Conservation (phyloP, 2,888 invertebrate species). For the Scaptodrosophila latifasciaeformis region DNA sequence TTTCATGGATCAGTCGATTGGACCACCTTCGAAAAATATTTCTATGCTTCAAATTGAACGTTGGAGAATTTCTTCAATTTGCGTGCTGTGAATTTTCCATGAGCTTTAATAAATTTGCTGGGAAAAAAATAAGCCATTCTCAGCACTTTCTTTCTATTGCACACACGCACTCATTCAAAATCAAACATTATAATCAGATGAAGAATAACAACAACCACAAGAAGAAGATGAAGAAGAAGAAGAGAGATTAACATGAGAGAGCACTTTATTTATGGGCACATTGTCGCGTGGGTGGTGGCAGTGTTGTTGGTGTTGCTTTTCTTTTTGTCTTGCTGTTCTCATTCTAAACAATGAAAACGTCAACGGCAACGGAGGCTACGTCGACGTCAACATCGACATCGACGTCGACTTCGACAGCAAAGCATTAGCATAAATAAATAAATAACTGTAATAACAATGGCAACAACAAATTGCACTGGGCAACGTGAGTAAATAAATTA, state of each 20-base stretch:
- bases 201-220: constrained; percentile 11
- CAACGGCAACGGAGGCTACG: constrained; percentile 24
- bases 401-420: constrained; percentile 33
- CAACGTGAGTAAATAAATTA: constrained; percentile 43
- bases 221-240: too few species aligned
- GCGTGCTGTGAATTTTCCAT: constrained; percentile 52
- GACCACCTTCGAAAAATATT: too few species aligned
- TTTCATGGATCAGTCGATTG: too few species aligned
- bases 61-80: too few species aligned
- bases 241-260: constrained; percentile 48
- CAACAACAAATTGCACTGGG: constrained; percentile 33
- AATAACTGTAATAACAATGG: constrained; percentile 56
- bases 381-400: too few species aligned
- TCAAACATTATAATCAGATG: too few species aligned
- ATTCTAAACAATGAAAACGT: constrained; percentile 60
- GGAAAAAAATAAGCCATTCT: constrained; percentile 25
- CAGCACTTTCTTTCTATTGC: constrained; percentile 48
- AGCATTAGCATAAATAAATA: constrained; percentile 65
- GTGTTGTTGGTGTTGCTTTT: constrained; percentile 25
- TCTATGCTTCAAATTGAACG: too few species aligned
- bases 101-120: constrained; percentile 34
- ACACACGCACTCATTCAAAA: too few species aligned
- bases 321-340: constrained; percentile 48
- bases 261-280: constrained; percentile 48
- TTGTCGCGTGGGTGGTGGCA: constrained; percentile 50